These are phyloP conservation scores for Cuculus canorus DNA, from an alignment of 2,797 vertebrate genomes.

Conservation along the genomic window DNA sequence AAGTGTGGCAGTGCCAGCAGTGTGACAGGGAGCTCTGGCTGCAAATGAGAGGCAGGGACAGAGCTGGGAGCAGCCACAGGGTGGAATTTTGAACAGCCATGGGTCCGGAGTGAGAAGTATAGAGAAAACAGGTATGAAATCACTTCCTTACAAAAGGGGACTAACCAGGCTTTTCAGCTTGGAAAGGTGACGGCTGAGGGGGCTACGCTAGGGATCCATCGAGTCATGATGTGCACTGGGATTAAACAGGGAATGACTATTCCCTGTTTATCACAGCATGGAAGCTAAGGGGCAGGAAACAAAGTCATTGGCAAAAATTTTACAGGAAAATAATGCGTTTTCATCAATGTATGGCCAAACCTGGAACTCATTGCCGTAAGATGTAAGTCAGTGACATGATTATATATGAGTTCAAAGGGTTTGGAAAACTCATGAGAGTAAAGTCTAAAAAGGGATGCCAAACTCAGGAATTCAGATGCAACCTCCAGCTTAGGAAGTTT, in stretches of 20 bases:
- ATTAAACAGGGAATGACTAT: neutral
- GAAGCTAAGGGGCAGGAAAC: neutral
- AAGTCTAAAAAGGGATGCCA: neutral
- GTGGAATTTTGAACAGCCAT: neutral
- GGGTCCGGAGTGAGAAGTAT: neutral
- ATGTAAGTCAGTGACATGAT: neutral
- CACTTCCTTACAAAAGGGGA: neutral
- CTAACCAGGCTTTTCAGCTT: neutral
- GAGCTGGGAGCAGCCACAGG: neutral
- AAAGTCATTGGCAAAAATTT: neutral
- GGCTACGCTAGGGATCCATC: fast-evolving
- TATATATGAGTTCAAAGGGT: neutral
- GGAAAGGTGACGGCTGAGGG: neutral
- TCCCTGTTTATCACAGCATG: neutral
- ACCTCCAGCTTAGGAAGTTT: neutral
- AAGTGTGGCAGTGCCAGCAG: conserved; percentile 6
- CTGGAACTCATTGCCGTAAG: neutral
- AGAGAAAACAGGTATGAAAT: neutral
- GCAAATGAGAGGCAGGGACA: neutral
- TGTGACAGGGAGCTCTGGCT: neutral
- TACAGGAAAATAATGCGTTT: neutral
- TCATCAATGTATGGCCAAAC: neutral
- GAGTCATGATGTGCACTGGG: fast-evolving
- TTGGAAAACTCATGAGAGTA: neutral
- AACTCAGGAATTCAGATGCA: neutral